These are phyloP conservation scores for Wasmannia auropunctata DNA, from an alignment of 1,140 invertebrate genomes.

Conservation along the genomic window DNA sequence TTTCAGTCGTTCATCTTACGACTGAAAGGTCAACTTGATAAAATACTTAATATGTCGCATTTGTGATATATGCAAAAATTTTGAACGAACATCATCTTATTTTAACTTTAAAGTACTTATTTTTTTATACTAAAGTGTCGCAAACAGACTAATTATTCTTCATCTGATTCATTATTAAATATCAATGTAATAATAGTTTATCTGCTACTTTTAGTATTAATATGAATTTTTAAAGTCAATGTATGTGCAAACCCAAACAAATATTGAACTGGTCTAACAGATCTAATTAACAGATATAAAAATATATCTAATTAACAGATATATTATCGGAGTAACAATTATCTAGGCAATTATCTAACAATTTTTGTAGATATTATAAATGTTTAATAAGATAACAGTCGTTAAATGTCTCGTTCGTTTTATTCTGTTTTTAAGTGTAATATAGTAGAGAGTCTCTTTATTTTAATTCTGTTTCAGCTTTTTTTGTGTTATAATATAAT, in stretches of 20 bases:
- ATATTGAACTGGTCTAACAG: not conserved
- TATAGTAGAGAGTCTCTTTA: not conserved
- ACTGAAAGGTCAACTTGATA: not conserved
- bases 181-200: not conserved
- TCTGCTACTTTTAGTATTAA: not conserved
- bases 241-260: not conserved
- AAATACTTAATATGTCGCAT: slow-evolving; percentile 18
- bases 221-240: not conserved
- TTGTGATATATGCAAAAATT: not conserved
- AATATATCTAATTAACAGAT: not conserved
- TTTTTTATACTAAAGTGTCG: not conserved
- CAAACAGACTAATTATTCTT: not conserved
- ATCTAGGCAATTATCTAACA: not conserved
- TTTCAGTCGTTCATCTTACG: no score
- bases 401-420: not conserved
- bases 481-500: not conserved
- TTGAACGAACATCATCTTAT: slow-evolving; percentile 1
- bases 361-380: slow-evolving; percentile 2
- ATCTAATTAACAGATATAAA: not conserved
- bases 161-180: not conserved
- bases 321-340: not conserved
- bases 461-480: not conserved
- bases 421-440: not conserved
- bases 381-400: not conserved
- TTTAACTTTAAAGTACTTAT: not conserved